Evolutionary conservation across 2,888 invertebrate genomes (phyloP), one percentile per base, ranked within the genome.

Genomic region (Apamea anceps): DNA sequence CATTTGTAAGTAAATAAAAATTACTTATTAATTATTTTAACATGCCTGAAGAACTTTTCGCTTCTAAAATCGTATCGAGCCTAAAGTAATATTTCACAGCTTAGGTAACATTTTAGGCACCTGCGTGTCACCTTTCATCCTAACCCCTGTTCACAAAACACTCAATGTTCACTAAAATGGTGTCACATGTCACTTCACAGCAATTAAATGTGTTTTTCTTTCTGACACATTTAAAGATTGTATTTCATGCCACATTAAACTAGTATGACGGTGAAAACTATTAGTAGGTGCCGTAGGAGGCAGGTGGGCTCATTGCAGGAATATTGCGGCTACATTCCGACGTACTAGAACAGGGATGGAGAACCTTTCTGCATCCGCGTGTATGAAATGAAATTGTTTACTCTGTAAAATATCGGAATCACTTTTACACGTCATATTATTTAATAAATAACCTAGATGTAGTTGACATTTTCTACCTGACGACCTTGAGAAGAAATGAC

Each of bases 231-330:
- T 2, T 67, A 54, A 48, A 72, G 37, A 84, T 79, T 45, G 54
- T 84, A 48, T 84, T 83, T 77, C 81, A 42, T 25, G 71, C 32
- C 32, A 45, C 60, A 84, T 70, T 77, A 18, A 45, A 72, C 4
- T 42, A n/a, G 54, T 60, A 45, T 71, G 45, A 70, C 60, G 72
- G 25, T 32, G 48, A 10, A 18, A 32, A 54, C 82, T 85, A 68
- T 85, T 57, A 57, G 51, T 54, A 21, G 15, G 12, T 25, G 18
- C 28, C 18, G 79, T 67, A 51, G 67, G 82, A 67, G 42, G 60
- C 66, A 84, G 79, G 83, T 76, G 85, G 48, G 70, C 28, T 68
- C 54, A 63, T 28, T 72, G 68, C 86, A 60, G 57, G 62, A 86
- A 77, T 65, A 65, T 82, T 86, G 82, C 45, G 82, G 13, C 42